Base-by-base conservation (phyloP, 2,888 invertebrate species). In the Lochmaea capreae region DNA sequence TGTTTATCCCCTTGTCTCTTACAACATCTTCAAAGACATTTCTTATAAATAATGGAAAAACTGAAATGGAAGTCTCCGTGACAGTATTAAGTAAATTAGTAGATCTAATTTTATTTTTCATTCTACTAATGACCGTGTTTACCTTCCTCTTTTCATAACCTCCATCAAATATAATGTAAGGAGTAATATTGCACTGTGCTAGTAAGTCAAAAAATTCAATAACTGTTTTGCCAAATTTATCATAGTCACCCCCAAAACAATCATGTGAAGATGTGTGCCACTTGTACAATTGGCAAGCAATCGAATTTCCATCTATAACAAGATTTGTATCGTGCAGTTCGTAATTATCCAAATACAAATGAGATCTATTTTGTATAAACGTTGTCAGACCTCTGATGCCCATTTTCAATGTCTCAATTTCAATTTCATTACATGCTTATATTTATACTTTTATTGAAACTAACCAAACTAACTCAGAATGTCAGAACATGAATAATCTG, bases 221-320 rank as follows among this genome's bases (percentile, higher is more conserved):
- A 0, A 94, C 89, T n/a, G 88, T 88, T 8, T 90, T 86, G 14
- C 91, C 92, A 85, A 91, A 95, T 77, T 91, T 91, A 81, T 95
- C 94, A 83, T 96, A 96, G 84, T 97, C 96, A 0, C 96, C 96
- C 2, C 96, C 96, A 84, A 95, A 96, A 3, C 93, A 92, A 65
- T 93, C 92, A 80, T 90, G 90, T 12, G 71, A 72, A 67, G 91
- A 89, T 26, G 67, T 62, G 26, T 90, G 86, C 79, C 89, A 88
- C 78, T 89, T 89, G 83, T 94, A 95, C 2, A 96, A 84, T 81
- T 93, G 92, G 39, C 91, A 92, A 58, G 92, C 91, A 67, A 96
- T 85, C 83, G 93, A 93, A 83, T 93, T 92, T 0, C 96, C 97
- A 87, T 97, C 97, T 61, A 97, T 91, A 1, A 96, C 91, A n/a